A percentile compares a stretch with the other conserved stretches of the same genome.
phyloP scores from a whole-genome alignment of 1,140 invertebrate species.

The Trinorchestia longiramus region DNA sequence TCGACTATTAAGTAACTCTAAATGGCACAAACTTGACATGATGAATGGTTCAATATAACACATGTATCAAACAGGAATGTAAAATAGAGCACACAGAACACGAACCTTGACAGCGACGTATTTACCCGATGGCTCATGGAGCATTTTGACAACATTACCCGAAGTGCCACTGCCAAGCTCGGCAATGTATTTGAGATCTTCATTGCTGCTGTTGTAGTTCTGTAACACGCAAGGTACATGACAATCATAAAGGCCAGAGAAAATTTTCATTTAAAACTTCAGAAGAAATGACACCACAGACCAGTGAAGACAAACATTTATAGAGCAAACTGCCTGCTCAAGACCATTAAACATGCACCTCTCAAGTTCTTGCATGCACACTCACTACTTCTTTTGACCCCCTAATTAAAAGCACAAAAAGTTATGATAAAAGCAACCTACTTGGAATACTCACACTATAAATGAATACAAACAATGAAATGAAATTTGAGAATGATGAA shows the following conservation, averaged over 20 bases:
- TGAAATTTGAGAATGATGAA: no score
- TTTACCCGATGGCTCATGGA: constrained; percentile 85
- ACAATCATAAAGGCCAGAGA: not conserved
- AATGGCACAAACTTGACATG: not conserved
- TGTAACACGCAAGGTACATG: constrained; percentile 76
- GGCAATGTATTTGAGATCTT: constrained; percentile 87
- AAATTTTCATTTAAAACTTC: not conserved
- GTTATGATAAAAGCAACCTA: no score
- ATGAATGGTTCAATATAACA: not conserved
- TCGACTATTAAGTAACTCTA: no score
- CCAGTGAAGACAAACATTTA: no score
- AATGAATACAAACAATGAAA: no score
- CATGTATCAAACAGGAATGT: not conserved
- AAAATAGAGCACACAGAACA: constrained; percentile 34
- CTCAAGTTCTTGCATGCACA: no score
- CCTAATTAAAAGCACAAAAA: no score
- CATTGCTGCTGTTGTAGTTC: constrained; percentile 78
- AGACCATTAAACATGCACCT: no score
- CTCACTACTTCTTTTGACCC: no score
- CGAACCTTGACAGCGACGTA: constrained; percentile 94
- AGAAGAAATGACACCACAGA: no score
- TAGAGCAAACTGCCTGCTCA: no score
- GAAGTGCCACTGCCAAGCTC: constrained; percentile 96
- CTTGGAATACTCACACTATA: no score
- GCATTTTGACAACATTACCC: constrained; percentile 97